Percentiles rank a stretch among this genome's conserved stretches.
Conservation (phyloP, 2,113 vertebrate species). For the Silurus glanis region DNA sequence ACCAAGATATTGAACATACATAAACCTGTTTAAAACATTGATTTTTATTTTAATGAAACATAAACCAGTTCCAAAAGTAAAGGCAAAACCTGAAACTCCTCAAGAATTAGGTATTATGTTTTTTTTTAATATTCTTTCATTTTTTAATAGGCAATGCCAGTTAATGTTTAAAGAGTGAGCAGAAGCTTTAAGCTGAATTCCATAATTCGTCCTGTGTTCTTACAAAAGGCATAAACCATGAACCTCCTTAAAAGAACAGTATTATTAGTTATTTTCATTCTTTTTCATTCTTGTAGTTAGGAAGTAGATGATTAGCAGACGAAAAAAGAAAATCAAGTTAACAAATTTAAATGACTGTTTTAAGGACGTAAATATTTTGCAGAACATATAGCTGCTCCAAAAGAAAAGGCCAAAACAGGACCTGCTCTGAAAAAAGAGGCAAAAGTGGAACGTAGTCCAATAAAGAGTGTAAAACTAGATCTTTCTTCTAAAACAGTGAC, state of each 20-base stretch:
- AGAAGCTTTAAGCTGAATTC: no score
- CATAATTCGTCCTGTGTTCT: no score
- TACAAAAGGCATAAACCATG: neutral
- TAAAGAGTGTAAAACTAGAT: slow-evolving; percentile 40
- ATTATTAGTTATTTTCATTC: neutral
- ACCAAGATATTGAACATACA: no score
- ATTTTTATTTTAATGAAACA: no score
- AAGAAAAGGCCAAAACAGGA: slow-evolving; percentile 22
- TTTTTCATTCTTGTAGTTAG: neutral
- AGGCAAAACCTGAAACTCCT: neutral
- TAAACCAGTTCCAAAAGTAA: neutral
- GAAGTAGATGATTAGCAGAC: neutral
- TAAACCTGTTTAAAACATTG: no score
- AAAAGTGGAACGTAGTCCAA: slow-evolving; percentile 2
- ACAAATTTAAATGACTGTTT: neutral
- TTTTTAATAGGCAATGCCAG: neutral
- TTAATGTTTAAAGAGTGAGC: no score
- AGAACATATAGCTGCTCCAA: slow-evolving; percentile 45
- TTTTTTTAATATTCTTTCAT: neutral
- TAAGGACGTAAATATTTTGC: neutral
- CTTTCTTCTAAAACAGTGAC: slow-evolving; percentile 1
- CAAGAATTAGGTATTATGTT: slow-evolving; percentile 30
- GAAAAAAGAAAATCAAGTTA: neutral
- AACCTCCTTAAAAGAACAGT: slow-evolving; percentile 35
- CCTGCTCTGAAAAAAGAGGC: neutral